These are phyloP conservation scores for Cotesia glomerata DNA, from an alignment of 1,140 invertebrate genomes.

Conservation along the genomic window DNA sequence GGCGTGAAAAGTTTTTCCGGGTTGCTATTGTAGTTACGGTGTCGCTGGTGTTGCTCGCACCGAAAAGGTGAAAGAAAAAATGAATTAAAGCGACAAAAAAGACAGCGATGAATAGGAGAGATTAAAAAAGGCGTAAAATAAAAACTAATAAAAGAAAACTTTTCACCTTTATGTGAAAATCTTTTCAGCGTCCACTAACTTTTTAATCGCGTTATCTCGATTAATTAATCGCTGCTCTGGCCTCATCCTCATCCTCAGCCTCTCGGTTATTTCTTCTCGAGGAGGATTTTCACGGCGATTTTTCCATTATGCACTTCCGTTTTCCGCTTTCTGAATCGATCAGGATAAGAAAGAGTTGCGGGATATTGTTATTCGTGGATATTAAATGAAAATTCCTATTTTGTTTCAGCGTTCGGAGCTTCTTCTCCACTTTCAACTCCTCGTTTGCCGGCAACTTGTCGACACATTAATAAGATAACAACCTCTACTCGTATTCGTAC, in stretches of 20 bases:
- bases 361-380: not conserved
- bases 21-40: too few species aligned
- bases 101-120: too few species aligned
- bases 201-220: slow-evolving; percentile 35
- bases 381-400: slow-evolving; percentile 10
- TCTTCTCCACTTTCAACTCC: not conserved
- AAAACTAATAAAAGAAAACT: slow-evolving; percentile 15
- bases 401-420: not conserved
- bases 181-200: slow-evolving; percentile 12
- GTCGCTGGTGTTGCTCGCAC: too few species aligned
- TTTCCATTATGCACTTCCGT: not conserved
- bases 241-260: not conserved
- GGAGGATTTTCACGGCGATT: slow-evolving; percentile 2
- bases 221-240: slow-evolving; percentile 29
- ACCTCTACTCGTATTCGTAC: not conserved
- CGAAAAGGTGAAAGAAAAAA: too few species aligned
- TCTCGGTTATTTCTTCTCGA: not conserved
- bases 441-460: too few species aligned
- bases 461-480: slow-evolving; percentile 13
- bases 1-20: too few species aligned
- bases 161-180: slow-evolving; percentile 5
- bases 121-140: not conserved
- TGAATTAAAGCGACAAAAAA: too few species aligned
- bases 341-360: not conserved
- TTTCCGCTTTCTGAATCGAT: slow-evolving; percentile 1